Conservation (phyloP, 2,888 invertebrate genomes). For the Lycia hirtaria region DNA sequence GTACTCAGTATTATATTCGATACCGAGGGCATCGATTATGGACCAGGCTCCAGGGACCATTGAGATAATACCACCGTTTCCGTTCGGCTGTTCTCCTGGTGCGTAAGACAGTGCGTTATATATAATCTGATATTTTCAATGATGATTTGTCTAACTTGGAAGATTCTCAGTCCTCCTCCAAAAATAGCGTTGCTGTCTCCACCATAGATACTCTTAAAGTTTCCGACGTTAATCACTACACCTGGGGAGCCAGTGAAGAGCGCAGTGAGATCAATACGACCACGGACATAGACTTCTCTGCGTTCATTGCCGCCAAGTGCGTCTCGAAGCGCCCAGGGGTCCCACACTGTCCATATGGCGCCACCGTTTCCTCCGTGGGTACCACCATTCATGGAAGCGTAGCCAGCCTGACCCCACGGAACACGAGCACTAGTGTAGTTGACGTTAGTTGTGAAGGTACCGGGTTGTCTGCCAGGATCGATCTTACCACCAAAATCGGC, state of each 20-base stretch:
- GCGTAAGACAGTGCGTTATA: slow-evolving; percentile 22
- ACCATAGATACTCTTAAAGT: slow-evolving; percentile 13
- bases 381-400: slow-evolving; percentile 11
- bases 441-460: slow-evolving; percentile 3
- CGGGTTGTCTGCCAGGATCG: slow-evolving; percentile 3
- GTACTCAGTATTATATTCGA: slow-evolving; percentile 4
- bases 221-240: slow-evolving; percentile 12
- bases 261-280: slow-evolving; percentile 13
- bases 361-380: slow-evolving; percentile 22
- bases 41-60: slow-evolving; percentile 13
- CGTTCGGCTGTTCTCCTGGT: slow-evolving; percentile 24
- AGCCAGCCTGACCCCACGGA: slow-evolving; percentile 14
- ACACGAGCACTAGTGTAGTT: slow-evolving; percentile 5
- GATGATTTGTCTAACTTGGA: slow-evolving; percentile 7
- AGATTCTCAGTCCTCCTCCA: slow-evolving; percentile 16
- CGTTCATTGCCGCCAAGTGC: slow-evolving; percentile 1
- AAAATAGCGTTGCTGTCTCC: slow-evolving; percentile 17
- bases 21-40: slow-evolving; percentile 11
- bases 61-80: slow-evolving; percentile 20
- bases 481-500: background rate
- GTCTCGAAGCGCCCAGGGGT: slow-evolving; percentile 25
- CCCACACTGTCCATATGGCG: slow-evolving; percentile 24
- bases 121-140: slow-evolving; percentile 18
- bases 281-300: slow-evolving; percentile 17
- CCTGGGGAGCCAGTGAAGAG: slow-evolving; percentile 25